phyloP scores from a whole-genome alignment of 2,113 vertebrate species.

The Menura novaehollandiae region DNA sequence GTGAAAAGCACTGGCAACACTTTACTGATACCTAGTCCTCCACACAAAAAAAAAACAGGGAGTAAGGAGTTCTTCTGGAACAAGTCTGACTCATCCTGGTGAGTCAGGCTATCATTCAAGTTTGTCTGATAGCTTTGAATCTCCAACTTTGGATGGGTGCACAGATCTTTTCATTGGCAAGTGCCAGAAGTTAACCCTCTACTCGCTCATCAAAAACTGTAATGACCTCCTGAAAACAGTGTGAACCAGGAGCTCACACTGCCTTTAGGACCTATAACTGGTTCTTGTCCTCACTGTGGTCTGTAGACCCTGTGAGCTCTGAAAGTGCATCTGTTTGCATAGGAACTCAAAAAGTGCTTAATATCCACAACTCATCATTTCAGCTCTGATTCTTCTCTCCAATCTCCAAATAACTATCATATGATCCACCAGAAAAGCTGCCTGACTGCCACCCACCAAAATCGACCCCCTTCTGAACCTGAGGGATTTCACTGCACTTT shows the following conservation, averaged over 20 bases:
- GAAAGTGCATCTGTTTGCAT: background rate
- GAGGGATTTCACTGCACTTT: background rate
- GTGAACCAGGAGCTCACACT: background rate
- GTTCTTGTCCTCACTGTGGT: background rate
- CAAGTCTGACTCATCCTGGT: conserved; percentile 21
- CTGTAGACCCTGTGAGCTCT: background rate
- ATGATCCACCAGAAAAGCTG: background rate
- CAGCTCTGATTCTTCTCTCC: background rate
- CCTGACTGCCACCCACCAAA: background rate
- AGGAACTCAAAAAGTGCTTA: background rate
- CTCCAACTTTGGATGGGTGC: background rate
- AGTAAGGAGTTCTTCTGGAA: background rate
- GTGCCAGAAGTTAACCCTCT: background rate
- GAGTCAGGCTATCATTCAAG: conserved; percentile 15
- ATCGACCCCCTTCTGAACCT: background rate
- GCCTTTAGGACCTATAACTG: background rate
- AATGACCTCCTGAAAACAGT: background rate
- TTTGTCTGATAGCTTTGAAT: background rate
- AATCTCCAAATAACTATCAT: background rate
- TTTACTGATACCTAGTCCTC: background rate
- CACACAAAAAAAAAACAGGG: background rate
- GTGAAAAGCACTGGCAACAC: background rate
- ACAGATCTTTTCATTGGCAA: background rate
- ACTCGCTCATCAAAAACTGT: background rate
- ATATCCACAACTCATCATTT: background rate